Evolutionary conservation across 1,140 invertebrate species (phyloP).

Genomic region (Pseudoatta argentina): DNA sequence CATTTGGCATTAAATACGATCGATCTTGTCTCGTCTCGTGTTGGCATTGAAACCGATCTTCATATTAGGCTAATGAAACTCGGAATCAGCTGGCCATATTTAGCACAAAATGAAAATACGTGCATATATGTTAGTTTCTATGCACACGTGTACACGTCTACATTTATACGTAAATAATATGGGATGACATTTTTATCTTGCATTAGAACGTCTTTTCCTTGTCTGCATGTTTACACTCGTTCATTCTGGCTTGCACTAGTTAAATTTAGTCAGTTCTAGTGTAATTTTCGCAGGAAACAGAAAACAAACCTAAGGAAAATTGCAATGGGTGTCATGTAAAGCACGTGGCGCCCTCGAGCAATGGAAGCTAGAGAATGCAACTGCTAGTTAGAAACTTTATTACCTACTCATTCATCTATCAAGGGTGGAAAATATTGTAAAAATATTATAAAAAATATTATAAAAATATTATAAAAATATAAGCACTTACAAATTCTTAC

Average conservation of each 20-base stretch:
- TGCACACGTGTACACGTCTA: background rate
- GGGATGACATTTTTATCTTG: too few relatives aligned
- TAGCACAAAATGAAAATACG: conserved; percentile 19
- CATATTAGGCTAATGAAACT: conserved; percentile 21
- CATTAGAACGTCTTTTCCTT: too few relatives aligned
- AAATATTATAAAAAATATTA: too few relatives aligned
- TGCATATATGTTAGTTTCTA: background rate
- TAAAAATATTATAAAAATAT: too few relatives aligned
- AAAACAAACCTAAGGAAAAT: background rate
- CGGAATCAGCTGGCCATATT: background rate
- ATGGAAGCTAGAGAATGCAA: conserved; percentile 57
- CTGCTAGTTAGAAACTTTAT: conserved; percentile 38
- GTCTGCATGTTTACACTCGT: too few relatives aligned
- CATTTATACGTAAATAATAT: background rate
- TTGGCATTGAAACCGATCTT: conserved; percentile 38
- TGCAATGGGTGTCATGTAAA: conserved; percentile 40
- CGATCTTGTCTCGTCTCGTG: background rate
- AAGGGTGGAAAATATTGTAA: background rate
- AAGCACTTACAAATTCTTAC: too few relatives aligned
- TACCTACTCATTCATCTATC: background rate
- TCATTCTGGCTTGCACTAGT: too few relatives aligned
- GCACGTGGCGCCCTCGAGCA: conserved; percentile 73
- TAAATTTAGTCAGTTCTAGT: too few relatives aligned
- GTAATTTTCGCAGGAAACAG: too few relatives aligned
- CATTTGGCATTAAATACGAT: background rate